These are phyloP conservation scores for Catocala fraxini DNA, from an alignment of 2,888 invertebrate genomes.

Conservation along the genomic window DNA sequence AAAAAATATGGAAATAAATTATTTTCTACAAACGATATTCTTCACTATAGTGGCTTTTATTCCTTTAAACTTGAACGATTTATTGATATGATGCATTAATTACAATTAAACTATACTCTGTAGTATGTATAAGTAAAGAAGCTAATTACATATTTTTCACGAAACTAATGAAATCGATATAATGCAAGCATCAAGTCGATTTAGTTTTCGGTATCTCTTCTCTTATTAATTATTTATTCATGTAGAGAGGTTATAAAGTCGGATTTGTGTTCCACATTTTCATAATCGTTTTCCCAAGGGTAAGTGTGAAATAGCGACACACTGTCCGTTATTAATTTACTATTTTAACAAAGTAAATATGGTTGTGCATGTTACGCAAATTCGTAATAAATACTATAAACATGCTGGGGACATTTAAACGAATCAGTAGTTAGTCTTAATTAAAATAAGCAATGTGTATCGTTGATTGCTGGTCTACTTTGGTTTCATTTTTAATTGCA, in stretches of 20 bases:
- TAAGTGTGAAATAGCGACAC: background rate
- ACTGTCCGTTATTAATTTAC: background rate
- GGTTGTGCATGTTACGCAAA: too few relatives aligned
- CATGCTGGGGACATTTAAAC: too few relatives aligned
- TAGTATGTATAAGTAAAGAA: background rate
- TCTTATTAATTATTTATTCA: too few relatives aligned
- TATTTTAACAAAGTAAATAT: background rate
- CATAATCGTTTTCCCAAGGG: background rate
- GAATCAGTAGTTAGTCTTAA: background rate
- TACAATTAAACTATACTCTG: background rate
- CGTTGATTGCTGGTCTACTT: background rate
- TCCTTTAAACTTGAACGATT: background rate
- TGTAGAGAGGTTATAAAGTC: too few relatives aligned
- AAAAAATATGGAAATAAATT: too few relatives aligned
- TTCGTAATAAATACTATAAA: too few relatives aligned
- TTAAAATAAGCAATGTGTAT: background rate
- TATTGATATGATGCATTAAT: background rate
- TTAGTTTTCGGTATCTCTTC: background rate
- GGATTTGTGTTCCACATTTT: background rate
- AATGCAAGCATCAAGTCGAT: background rate
- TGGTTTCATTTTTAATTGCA: slow-evolving; percentile 4
- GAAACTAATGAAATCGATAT: slow-evolving; percentile 1
- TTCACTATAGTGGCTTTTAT: background rate
- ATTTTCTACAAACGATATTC: too few relatives aligned
- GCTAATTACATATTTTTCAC: background rate